Base-by-base conservation (phyloP, 2,113 vertebrate genomes). In the Calyptomena viridis region DNA sequence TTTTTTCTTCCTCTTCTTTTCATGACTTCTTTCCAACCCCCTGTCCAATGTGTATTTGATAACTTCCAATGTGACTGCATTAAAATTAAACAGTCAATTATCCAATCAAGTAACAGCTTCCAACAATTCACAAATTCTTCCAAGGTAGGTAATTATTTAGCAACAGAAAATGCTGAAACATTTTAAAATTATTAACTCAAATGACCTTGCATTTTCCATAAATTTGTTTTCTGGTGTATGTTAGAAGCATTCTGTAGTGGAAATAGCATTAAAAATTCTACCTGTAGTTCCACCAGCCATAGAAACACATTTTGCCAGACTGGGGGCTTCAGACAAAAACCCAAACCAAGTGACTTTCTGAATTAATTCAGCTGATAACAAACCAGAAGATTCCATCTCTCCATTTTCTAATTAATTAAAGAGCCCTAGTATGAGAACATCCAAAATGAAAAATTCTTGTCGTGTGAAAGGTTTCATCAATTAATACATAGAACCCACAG, bases 371-470 rank as follows among this genome's bases (percentile, higher is more conserved):
- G 33, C 17, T 75, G 52, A 88, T 71, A 94, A 76, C 17, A 84
- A 84, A 67, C 33, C 9, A 88, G 85, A 95, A 71, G 27, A 72
- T 93, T 88, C 76, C 50, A 81, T 55, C 42, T 81, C 19, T 71
- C 79, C 33, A 40, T 84, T 95, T 95, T 56, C 79, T 94, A 88
- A 94, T 93, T 94, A 95, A 84, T 90, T 94, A 78, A 92, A 93
- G 50, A 91, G 58, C 27, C 5, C 6, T 59, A 31, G 55, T 85
- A 77, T 77, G 67, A 93, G 55, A 86, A 86, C 11, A 86, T 27
- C 30, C 64, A 92, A 93, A 95, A 95, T 86, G 72, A 96, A 93
- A 90, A 86, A 94, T 84, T 85, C 47, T 88, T 66, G 39, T 67
- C 7, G 8, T 86, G 39, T 92, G 82, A 94, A 84, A 77, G 59